A percentile compares a stretch with the other conserved stretches of the same genome.
phyloP scores from a whole-genome alignment of 2,113 vertebrate genomes.

The Peromyscus maniculatus region DNA sequence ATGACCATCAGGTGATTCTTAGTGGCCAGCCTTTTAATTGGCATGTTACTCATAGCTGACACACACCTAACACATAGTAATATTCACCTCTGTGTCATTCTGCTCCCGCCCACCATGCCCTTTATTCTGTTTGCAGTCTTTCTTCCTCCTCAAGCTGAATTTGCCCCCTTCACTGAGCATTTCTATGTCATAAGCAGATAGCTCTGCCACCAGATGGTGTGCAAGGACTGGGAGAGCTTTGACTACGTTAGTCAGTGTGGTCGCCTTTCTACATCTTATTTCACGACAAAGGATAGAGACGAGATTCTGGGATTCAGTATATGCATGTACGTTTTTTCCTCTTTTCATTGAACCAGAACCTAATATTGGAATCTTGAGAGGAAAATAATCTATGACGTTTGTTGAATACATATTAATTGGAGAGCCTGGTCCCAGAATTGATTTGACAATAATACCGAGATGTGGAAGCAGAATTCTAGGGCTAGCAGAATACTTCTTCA shows the following conservation, averaged over 20 bases:
- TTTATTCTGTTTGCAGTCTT: neutral
- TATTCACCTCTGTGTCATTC: neutral
- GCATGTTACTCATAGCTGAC: neutral
- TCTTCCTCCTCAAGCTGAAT: neutral
- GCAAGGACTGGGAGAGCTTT: conserved; percentile 50
- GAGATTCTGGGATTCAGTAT: neutral
- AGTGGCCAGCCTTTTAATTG: neutral
- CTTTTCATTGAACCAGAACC: neutral
- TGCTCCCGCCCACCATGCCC: neutral
- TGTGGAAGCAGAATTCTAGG: neutral
- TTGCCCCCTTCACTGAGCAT: neutral
- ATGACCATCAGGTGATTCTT: neutral
- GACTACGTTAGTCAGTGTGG: accelerated
- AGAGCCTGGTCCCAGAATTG: neutral
- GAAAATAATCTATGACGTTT: neutral
- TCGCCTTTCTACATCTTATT: neutral
- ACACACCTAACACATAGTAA: neutral
- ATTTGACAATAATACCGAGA: neutral
- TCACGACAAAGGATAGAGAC: neutral
- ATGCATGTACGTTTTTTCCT: neutral
- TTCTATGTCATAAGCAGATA: neutral
- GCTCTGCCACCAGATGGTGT: conserved; percentile 80
- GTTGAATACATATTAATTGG: neutral
- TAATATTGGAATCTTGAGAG: neutral
- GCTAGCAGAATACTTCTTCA: neutral